Percentiles rank a stretch among this genome's conserved stretches.
Conservation (phyloP, 2,888 invertebrate genomes). For the Ptychoptera albimana region DNA sequence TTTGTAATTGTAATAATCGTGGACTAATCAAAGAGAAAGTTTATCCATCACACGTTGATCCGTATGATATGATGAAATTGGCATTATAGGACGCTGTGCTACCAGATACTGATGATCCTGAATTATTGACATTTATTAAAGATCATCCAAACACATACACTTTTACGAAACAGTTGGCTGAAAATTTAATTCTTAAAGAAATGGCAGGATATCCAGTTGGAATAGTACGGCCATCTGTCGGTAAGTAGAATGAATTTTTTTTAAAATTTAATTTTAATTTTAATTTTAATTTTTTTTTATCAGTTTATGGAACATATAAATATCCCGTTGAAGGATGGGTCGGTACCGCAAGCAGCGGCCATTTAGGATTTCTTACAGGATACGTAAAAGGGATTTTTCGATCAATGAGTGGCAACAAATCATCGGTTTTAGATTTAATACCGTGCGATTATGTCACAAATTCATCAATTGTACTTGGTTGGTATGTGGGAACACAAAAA, state of each 20-base stretch:
- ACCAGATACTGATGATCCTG: conserved; percentile 1
- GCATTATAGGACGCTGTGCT: conserved; percentile 23
- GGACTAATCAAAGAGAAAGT: conserved; percentile 27
- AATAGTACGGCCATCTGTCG: conserved; percentile 51
- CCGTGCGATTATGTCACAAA: conserved; percentile 31
- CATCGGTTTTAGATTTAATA: conserved; percentile 27
- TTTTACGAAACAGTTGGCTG: conserved; percentile 52
- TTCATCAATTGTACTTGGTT: conserved; percentile 27
- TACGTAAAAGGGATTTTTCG: conserved; percentile 38
- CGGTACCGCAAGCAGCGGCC: conserved; percentile 56
- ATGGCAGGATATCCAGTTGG: conserved; percentile 40
- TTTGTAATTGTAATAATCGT: conserved; percentile 30
- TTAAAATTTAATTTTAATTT: not conserved
- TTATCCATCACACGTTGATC: conserved; percentile 28
- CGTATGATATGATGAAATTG: conserved; percentile 31
- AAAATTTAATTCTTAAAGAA: conserved; percentile 40
- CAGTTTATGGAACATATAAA: conserved; percentile 39
- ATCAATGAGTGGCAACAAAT: conserved; percentile 26
- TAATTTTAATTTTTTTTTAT: conserved; percentile 2
- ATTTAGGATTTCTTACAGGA: conserved; percentile 43
- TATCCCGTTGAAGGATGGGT: conserved; percentile 50
- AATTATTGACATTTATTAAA: conserved; percentile 22
- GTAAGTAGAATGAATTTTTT: conserved; percentile 15
- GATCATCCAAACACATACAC: conserved; percentile 54
- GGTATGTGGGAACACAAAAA: conserved; percentile 28